Percentiles rank a stretch among this genome's conserved stretches.
These are phyloP conservation scores for Mormyrus iriodes DNA, from an alignment of 2,113 vertebrate species.

Conservation along the genomic window DNA sequence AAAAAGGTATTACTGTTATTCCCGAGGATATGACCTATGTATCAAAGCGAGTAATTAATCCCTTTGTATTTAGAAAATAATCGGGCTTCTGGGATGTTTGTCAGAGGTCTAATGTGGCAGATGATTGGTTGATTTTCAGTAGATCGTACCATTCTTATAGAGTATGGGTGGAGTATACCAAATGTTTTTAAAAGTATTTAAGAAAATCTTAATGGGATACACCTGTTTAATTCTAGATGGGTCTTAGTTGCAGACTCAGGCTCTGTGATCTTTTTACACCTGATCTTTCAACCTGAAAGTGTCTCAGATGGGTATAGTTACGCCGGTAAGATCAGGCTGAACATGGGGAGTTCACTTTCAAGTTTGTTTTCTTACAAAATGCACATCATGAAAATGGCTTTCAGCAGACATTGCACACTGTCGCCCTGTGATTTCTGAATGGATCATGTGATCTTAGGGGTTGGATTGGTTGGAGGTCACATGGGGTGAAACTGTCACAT, in stretches of 20 bases:
- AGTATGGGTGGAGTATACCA: neutral
- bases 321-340: neutral
- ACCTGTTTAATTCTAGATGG: neutral
- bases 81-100: neutral
- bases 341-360: neutral
- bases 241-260: neutral
- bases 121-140: neutral
- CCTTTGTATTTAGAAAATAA: neutral
- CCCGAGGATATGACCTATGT: neutral
- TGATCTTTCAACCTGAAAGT: neutral
- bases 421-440: neutral
- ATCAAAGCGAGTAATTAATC: neutral
- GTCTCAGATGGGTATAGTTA: neutral
- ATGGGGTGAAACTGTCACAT: neutral
- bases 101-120: neutral
- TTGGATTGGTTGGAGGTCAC: neutral
- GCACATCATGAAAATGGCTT: neutral
- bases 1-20: neutral
- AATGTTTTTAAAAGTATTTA: neutral
- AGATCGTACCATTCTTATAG: neutral
- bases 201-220: neutral
- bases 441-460: neutral
- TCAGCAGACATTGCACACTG: neutral
- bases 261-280: neutral
- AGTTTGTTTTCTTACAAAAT: neutral